Evolutionary conservation across 2,113 vertebrate genomes (phyloP), one percentile per base, ranked within the genome.

Genomic region (Clarias macrocephalus): DNA sequence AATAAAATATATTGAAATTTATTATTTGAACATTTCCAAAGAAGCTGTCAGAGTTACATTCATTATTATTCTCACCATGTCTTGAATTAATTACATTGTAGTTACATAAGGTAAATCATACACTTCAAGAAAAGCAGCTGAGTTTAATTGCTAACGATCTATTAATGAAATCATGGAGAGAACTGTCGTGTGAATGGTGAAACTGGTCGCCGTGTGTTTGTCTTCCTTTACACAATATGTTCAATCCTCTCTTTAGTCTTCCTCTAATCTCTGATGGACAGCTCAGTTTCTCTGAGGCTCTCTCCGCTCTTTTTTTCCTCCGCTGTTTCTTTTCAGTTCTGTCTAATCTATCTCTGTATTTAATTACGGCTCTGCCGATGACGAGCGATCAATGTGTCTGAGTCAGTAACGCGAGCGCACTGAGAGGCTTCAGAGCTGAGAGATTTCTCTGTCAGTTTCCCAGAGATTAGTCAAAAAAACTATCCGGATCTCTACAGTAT

Each of bases 311-410:
- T 21, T 60, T 68, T 86, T 80, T 16, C 37, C 28, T 68, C 54
- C 75, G n/a, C 12, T 5, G 10, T 15, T 28, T 77, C 8, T 77
- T 48, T 80, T 33, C 19, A 30, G 15, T 23, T 37, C 11, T 80
- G n/a, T 81, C 65, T 59, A 72, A 70, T 80, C 63, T 76, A 70
- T 28, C 37, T 42, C 42, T 79, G 62, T 54, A 48, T 72, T 88
- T 66, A 66, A 87, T 86, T 80, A 48, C 62, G 62, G 66, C 21
- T 37, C n/a, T 77, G 66, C 60, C 33, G 59, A 62, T 82, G 57
- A 73, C 48, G 28, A 82, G 56, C 68, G 37, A 88, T 88, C 87
- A 83, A 82, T 82, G 82, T 79, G 57, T 88, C 70, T 88, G 54
- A 56, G 80, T 59, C 66, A 82, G 76, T 59, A 79, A 80, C 37